Percentiles rank a stretch among this genome's conserved stretches.
phyloP scores from a whole-genome alignment of 2,797 vertebrate genomes.

The Hybognathus amarus region DNA sequence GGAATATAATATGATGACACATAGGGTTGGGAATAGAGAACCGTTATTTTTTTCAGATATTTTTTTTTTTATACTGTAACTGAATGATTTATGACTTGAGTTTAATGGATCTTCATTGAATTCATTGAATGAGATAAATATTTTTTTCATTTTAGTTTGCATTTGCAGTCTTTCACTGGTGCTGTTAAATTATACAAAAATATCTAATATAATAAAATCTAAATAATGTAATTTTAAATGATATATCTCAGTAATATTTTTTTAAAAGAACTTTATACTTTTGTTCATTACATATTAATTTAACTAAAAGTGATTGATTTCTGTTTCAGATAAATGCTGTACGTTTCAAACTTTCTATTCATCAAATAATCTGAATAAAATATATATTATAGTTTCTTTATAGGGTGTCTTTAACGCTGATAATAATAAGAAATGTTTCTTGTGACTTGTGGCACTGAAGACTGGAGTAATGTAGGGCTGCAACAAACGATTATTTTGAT shows the following conservation, averaged over 20 bases:
- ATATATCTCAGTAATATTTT: neutral
- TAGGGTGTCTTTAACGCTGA: neutral
- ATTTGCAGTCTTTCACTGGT: neutral
- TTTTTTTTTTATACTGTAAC: neutral
- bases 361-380: neutral
- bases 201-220: neutral
- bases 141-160: neutral
- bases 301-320: neutral
- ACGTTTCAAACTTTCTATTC: neutral
- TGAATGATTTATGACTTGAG: neutral
- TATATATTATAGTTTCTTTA: neutral
- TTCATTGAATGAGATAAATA: neutral
- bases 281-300: neutral
- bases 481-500: no score
- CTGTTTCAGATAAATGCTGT: neutral
- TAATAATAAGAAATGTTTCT: neutral
- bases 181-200: neutral
- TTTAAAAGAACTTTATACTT: neutral
- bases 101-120: neutral
- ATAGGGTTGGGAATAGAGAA: neutral
- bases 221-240: neutral
- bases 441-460: neutral
- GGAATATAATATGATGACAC: neutral
- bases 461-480: no score
- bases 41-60: neutral